Evolutionary conservation across 1,140 invertebrate genomes (phyloP), one percentile per base, ranked within the genome.

Genomic region (Calliphora vicina): DNA sequence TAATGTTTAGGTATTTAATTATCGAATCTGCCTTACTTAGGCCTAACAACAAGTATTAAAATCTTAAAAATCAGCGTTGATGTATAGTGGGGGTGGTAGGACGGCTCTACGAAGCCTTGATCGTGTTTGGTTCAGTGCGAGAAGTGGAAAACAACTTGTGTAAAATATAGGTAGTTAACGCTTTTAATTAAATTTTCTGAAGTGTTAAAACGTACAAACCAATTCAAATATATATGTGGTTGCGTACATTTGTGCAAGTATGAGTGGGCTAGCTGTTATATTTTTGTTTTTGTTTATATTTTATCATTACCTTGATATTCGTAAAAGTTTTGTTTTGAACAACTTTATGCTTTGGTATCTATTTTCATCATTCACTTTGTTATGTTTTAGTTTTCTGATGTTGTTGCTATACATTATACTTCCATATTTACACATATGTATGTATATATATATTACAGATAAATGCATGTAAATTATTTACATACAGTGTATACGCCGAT

Each of bases 271-370:
- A 23, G 23, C 9, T 20, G 6, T 8, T 35, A 35, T 35, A 35
- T 35, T 67, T 67, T 67, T 67, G 61, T 67, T 67, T 67, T 67
- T 67, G 61, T 67, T 67, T 20, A 67, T 23, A 67, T 67, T 67
- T 67, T 67, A 67, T 67, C 25, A 67, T 67, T 67, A 4, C 25
- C n/a, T 20, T 8, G 20, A 67, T 23, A 67, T 67, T 67, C 61
- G 61, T 67, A 67, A 67, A 67, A 23, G 61, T 67, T 67, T 67
- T 67, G 61, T 67, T 67, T 67, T 67, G 61, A 67, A 67, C n/a
- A 23, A 50, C 6, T 67, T 67, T 67, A 20, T 67, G 61, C 61
- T 67, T 67, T 67, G 8, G 61, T 17, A 2, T 67, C 23, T 67
- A 67, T 23, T 23, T 67, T 67, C 23, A 67, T 67, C 61, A 67